These are phyloP conservation scores for Saccostrea echinata DNA, from an alignment of 1,140 invertebrate species.

Conservation along the genomic window DNA sequence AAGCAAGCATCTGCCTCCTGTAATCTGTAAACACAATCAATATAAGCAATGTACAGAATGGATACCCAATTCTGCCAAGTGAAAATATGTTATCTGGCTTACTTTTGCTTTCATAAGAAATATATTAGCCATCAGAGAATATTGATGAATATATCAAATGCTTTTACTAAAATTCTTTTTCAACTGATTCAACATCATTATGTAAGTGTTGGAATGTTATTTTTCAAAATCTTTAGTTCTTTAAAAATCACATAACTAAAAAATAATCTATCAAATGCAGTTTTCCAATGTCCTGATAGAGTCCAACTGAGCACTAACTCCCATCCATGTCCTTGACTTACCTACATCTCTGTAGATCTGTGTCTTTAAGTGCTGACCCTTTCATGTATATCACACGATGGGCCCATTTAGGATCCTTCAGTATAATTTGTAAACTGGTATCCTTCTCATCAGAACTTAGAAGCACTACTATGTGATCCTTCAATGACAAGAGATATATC, in stretches of 20 bases:
- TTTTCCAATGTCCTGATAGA: neutral
- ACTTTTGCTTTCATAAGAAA: too few relatives aligned
- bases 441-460: slow-evolving; percentile 98
- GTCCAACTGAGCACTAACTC: too few relatives aligned
- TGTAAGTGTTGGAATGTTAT: neutral
- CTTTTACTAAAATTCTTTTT: too few relatives aligned
- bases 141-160: too few relatives aligned
- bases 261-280: neutral
- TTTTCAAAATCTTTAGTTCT: neutral
- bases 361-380: slow-evolving; percentile 95
- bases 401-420: slow-evolving; percentile 99
- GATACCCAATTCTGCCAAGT: neutral
- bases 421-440: slow-evolving; percentile 97
- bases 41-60: neutral
- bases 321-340: slow-evolving; percentile 46
- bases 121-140: too few relatives aligned
- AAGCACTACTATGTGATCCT: slow-evolving; percentile 97
- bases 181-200: neutral
- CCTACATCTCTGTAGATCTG: slow-evolving; percentile 92
- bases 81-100: neutral
- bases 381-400: slow-evolving; percentile 98
- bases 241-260: neutral
- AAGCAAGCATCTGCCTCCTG: slow-evolving; percentile 96
- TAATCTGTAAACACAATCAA: slow-evolving; percentile 42
- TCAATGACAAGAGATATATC: slow-evolving; percentile 40